phyloP scores from a whole-genome alignment of 2,113 vertebrate genomes.

The Gracilinanus agilis region DNA sequence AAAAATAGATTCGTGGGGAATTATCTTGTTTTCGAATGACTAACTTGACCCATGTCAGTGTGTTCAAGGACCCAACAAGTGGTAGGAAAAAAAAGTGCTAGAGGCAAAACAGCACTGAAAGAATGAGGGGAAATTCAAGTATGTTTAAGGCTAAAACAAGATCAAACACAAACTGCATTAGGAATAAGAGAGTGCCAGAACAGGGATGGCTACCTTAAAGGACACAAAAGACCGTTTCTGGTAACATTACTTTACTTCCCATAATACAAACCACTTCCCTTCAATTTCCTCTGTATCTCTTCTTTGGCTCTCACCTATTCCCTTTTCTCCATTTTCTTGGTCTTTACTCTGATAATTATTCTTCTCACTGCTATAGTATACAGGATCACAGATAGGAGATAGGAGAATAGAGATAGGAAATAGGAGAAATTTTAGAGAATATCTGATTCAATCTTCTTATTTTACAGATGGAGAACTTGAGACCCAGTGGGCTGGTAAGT shows the following conservation, averaged over 20 bases:
- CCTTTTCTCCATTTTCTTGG: neutral
- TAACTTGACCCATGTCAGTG: neutral
- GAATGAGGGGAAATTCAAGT: neutral
- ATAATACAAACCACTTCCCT: neutral
- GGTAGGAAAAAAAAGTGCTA: neutral
- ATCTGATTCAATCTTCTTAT: neutral
- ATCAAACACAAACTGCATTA: neutral
- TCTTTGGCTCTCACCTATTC: neutral
- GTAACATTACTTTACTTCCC: neutral
- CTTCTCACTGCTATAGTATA: neutral
- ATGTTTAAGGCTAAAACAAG: constrained; percentile 2
- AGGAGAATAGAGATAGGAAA: neutral
- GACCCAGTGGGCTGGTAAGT: neutral
- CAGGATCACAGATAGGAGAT: neutral
- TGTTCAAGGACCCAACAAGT: neutral
- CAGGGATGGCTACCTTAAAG: neutral
- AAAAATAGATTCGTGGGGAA: constrained; percentile 51
- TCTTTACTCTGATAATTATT: neutral
- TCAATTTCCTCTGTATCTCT: neutral
- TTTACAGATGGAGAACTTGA: neutral
- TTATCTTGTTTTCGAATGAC: constrained; percentile 45
- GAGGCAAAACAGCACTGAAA: constrained; percentile 27
- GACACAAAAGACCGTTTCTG: neutral
- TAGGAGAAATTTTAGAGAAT: neutral
- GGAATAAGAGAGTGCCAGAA: constrained; percentile 14